Conservation (phyloP, 1,140 invertebrate species). For the Dendrolimus punctatus region DNA sequence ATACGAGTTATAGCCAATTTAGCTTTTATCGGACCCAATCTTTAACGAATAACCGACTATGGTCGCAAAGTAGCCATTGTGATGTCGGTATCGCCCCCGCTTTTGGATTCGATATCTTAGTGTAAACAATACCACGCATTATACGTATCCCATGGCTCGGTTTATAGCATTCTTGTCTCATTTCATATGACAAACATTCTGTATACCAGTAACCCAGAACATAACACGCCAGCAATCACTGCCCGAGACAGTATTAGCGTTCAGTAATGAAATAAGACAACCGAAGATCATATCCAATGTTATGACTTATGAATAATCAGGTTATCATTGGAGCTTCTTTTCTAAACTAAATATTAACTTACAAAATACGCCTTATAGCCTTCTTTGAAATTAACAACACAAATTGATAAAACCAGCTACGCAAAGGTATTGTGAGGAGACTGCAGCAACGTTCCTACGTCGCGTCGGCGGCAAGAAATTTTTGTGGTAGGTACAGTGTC, state of each 20-base stretch:
- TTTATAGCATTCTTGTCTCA: constrained; percentile 40
- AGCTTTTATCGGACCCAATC: constrained; percentile 46
- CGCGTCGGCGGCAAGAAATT: constrained; percentile 16
- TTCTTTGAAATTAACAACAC: constrained; percentile 3
- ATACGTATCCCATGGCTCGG: constrained; percentile 9
- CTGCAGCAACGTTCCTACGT: constrained; percentile 17
- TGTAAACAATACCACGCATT: neutral
- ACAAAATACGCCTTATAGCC: no score
- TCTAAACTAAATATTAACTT: no score
- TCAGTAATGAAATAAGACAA: no score
- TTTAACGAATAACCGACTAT: constrained; percentile 22
- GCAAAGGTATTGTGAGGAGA: constrained; percentile 42
- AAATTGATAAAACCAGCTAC: constrained; percentile 24
- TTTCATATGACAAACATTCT: constrained; percentile 3
- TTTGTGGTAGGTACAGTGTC: constrained; percentile 25
- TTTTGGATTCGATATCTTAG: constrained; percentile 2
- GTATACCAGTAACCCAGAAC: no score
- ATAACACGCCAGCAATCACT: no score
- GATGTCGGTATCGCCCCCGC: constrained; percentile 34
- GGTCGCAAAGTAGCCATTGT: constrained; percentile 34
- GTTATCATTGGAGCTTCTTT: no score
- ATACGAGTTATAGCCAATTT: constrained; percentile 34
- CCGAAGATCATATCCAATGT: no score
- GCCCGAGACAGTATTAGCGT: no score
- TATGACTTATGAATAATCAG: no score